phyloP scores from a whole-genome alignment of 2,113 vertebrate genomes.

The Campylomormyrus numenius region DNA sequence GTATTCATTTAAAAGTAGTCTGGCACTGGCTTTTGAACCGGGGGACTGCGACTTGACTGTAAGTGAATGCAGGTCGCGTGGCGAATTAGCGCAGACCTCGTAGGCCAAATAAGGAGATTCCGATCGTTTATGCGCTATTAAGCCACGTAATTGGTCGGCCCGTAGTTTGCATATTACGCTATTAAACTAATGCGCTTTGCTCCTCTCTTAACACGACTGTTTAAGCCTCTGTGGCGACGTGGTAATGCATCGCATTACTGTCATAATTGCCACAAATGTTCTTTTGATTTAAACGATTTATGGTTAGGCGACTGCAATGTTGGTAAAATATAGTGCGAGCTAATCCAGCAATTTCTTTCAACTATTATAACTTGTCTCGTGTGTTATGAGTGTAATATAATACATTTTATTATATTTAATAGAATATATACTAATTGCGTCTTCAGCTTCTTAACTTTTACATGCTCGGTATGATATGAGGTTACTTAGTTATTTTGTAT shows the following conservation, averaged over 20 bases:
- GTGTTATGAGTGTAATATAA: neutral
- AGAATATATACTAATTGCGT: neutral
- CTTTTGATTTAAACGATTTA: constrained; percentile 99
- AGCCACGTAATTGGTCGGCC: constrained; percentile 97
- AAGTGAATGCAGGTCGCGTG: constrained; percentile 73
- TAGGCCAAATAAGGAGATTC: constrained; percentile 89
- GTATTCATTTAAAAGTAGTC: constrained; percentile 97
- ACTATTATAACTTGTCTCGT: constrained; percentile 49
- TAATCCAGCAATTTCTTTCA: constrained; percentile 59
- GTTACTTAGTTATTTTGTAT: constrained; percentile 10
- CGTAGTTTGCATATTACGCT: constrained; percentile 99
- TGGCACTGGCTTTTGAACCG: constrained; percentile 76
- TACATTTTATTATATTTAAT: constrained; percentile 10
- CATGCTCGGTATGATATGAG: neutral
- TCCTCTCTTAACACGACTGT: constrained; percentile 96
- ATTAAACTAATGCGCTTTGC: constrained; percentile 99
- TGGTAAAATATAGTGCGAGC: constrained; percentile 59
- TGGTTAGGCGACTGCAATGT: constrained; percentile 66
- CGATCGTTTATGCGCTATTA: constrained; percentile 99
- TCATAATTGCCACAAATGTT: constrained; percentile 99
- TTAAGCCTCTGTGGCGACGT: constrained; percentile 90
- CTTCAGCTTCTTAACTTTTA: neutral
- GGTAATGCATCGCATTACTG: constrained; percentile 96
- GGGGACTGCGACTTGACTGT: constrained; percentile 71
- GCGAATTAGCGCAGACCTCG: constrained; percentile 80